A percentile compares a stretch with the other conserved stretches of the same genome.
Conservation (phyloP, 30 jellyfish, hydroid and myxozoan species). For the Morbakka virulenta region DNA sequence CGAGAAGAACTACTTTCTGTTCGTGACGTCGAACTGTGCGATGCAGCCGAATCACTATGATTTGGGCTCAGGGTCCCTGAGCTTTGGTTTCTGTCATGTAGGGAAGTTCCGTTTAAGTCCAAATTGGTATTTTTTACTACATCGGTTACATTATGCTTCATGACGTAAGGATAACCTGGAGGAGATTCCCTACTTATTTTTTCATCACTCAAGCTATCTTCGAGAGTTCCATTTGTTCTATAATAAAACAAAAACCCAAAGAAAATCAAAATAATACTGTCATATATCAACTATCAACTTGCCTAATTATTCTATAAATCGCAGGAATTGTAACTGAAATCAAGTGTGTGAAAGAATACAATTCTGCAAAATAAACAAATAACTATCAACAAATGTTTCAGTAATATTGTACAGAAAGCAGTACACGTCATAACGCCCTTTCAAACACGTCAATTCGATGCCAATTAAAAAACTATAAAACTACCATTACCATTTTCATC, state of each 20-base stretch:
- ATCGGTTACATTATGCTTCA: not conserved
- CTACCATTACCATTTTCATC: no score
- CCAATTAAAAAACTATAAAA: no score
- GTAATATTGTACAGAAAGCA: no score
- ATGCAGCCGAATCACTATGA: not conserved
- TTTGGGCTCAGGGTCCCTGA: not conserved
- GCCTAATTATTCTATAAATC: no score
- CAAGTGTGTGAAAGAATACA: no score
- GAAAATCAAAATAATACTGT: no score
- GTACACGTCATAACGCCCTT: no score
- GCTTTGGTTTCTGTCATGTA: not conserved
- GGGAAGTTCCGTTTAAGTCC: not conserved
- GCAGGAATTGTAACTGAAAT: no score
- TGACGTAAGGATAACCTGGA: not conserved
- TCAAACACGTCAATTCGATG: no score
- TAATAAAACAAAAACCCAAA: not conserved
- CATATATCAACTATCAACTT: no score
- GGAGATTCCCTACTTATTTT: not conserved
- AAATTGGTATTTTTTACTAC: not conserved
- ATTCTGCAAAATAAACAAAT: no score
- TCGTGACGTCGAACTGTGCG: not conserved
- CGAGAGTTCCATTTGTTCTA: not conserved
- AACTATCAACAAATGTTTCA: no score
- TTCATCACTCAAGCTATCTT: not conserved
- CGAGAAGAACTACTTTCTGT: not conserved